Percentiles rank a stretch among this genome's conserved stretches.
phyloP scores from a whole-genome alignment of 2,888 invertebrate species.

The Pelosia muscerda region DNA sequence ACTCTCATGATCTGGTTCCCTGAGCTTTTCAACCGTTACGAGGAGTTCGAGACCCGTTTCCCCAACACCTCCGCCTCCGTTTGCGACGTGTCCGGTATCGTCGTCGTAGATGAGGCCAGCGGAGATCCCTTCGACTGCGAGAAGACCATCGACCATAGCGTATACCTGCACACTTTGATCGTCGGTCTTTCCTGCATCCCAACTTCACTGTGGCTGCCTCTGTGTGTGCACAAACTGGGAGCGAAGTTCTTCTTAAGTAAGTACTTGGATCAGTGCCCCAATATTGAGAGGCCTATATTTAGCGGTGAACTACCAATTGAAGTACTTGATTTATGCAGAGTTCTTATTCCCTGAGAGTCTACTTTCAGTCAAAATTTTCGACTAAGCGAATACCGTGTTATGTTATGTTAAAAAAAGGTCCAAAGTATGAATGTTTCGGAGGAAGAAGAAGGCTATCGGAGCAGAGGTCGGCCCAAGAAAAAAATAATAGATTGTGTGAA shows the following conservation, averaged over 20 bases:
- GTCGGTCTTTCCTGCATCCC: slow-evolving; percentile 94
- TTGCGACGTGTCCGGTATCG: slow-evolving; percentile 91
- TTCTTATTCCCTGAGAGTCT: no score
- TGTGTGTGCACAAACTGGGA: slow-evolving; percentile 92
- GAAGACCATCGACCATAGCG: slow-evolving; percentile 88
- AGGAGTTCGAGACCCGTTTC: slow-evolving; percentile 89
- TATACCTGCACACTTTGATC: slow-evolving; percentile 92
- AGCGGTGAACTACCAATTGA: no score
- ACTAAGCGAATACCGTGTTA: no score
- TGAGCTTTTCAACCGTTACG: slow-evolving; percentile 94
- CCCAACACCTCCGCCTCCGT: slow-evolving; percentile 91
- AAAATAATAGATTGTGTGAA: no score
- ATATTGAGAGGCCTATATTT: no score
- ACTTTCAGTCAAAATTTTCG: no score
- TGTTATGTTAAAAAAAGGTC: no score
- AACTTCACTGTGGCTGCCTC: slow-evolving; percentile 92
- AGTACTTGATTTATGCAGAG: no score
- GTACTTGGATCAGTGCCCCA: no score
- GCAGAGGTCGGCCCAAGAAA: no score
- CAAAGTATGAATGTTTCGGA: no score
- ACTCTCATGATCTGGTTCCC: slow-evolving; percentile 97
- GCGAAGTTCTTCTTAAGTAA: slow-evolving; percentile 94
- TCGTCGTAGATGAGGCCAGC: slow-evolving; percentile 78
- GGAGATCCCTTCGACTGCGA: slow-evolving; percentile 87
- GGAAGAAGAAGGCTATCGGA: no score